Conservation (phyloP, 2,113 vertebrate genomes). For the Neogobius melanostomus region DNA sequence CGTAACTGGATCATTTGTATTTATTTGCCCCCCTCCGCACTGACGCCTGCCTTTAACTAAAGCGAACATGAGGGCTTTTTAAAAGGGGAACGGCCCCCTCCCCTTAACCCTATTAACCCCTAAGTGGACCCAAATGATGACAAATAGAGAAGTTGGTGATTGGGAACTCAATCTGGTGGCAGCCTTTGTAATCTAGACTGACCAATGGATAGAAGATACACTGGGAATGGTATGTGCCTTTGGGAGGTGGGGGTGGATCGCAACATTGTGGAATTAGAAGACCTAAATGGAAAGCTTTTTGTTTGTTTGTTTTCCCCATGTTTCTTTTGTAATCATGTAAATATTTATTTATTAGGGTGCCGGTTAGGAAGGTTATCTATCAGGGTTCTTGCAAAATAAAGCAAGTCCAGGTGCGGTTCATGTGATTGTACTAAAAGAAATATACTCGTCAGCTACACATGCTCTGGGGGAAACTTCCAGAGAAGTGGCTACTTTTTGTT, state of each 20-base stretch:
- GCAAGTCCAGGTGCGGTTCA: too few relatives aligned
- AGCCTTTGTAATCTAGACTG: conserved; percentile 53
- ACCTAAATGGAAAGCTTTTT: background rate
- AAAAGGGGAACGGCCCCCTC: conserved; percentile 53
- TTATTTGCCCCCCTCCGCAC: conserved; percentile 72
- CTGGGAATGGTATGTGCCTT: conserved; percentile 10
- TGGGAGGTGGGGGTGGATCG: background rate
- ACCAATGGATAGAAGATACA: conserved; percentile 14
- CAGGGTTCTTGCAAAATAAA: too few relatives aligned
- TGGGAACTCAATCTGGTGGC: conserved; percentile 64
- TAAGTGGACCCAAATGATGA: conserved; percentile 79
- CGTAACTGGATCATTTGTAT: conserved; percentile 80
- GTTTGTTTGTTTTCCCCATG: background rate
- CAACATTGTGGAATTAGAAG: conserved; percentile 16
- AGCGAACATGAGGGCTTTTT: conserved; percentile 70
- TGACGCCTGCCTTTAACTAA: conserved; percentile 67
- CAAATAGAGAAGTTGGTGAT: conserved; percentile 74
- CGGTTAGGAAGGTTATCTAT: too few relatives aligned
- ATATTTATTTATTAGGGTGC: background rate
- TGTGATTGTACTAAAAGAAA: too few relatives aligned
- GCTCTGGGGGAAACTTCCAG: too few relatives aligned
- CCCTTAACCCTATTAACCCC: conserved; percentile 76
- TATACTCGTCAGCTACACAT: too few relatives aligned
- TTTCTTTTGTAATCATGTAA: background rate
- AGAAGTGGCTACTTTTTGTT: too few relatives aligned